A percentile compares a stretch with the other conserved stretches of the same genome.
These are phyloP conservation scores for Hetaerina americana DNA, from an alignment of 1,140 invertebrate genomes.

Conservation along the genomic window DNA sequence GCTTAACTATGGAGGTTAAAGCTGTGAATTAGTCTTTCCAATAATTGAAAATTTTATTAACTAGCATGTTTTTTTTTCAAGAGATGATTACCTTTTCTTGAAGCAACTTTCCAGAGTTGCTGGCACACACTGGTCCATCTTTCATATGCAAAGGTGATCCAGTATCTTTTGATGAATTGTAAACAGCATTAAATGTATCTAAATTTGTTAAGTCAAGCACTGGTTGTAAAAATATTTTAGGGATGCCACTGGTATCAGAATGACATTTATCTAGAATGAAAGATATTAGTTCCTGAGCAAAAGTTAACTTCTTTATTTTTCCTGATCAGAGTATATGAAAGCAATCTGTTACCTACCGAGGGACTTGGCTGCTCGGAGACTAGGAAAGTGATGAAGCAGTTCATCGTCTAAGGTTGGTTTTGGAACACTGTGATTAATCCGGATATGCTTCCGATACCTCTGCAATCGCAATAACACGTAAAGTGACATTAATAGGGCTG, in stretches of 20 bases:
- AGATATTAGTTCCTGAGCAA: too few relatives aligned
- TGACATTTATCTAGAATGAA: slow-evolving; percentile 27
- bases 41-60: too few relatives aligned
- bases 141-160: not conserved
- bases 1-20: slow-evolving; percentile 56
- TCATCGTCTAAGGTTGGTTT: slow-evolving; percentile 30
- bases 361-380: slow-evolving; percentile 32
- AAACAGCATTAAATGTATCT: slow-evolving; percentile 77
- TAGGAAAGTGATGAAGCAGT: slow-evolving; percentile 33
- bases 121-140: not conserved
- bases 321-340: not conserved
- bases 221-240: slow-evolving; percentile 74
- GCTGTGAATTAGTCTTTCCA: too few relatives aligned
- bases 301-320: not conserved
- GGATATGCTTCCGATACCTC: slow-evolving; percentile 34
- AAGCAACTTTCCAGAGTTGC: slow-evolving; percentile 34
- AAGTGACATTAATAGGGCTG: not conserved
- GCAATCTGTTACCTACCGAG: slow-evolving; percentile 7
- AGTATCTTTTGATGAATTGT: not conserved
- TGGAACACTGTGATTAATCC: slow-evolving; percentile 26
- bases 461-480: slow-evolving; percentile 22
- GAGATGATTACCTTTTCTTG: slow-evolving; percentile 42
- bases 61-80: too few relatives aligned
- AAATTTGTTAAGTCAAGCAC: slow-evolving; percentile 68
- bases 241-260: slow-evolving; percentile 53